Evolutionary conservation across 2,113 vertebrate genomes (phyloP), one percentile per base, ranked within the genome.

Genomic region (Oncorhynchus kisutch): DNA sequence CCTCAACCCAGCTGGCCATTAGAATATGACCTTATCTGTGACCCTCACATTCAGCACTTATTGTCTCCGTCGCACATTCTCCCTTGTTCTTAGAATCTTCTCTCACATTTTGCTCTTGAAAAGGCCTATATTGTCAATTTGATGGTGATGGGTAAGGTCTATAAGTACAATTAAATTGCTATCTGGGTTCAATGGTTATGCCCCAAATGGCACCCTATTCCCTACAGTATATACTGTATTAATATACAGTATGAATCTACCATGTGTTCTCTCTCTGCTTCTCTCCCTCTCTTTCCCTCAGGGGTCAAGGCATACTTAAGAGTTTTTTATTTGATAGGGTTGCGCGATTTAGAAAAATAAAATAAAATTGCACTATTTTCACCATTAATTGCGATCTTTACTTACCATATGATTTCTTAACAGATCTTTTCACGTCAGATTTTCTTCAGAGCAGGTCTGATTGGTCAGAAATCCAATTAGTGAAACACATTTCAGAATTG

Each of bases 11-110:
- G 81, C 84, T 78, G 82, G 77, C 78, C 59, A 48, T 80, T 22
- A 60, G 13, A 72, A 7, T 57, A 31, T 78, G 82, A 84, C 85
- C 87, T 84, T 76, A 73, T 60, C 75, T 70, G 48, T 80, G 75
- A 78, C 74, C 49, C 78, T 57, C 70, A 45, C 39, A 45, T 45
- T 45, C 39, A 66, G 72, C 82, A 85, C 84, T 84, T 81, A 82
- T 74, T 84, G 84, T 84, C 68, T 79, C 68, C 69, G 13, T 59
- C 45, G 39, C 57, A 68, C 67, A 62, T 62, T 72, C 71, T 72
- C 22, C 29, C 1, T 5, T 70, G 29, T 48, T 66, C 18, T 45
- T 25, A 27, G 1, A 54, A 65, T 25, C 64, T 34, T 71, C 25
- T 39, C 1, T 22, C 68, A 4, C 7, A 39, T 70, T 48, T 22